Percentiles rank a stretch among this genome's conserved stretches.
Conservation (phyloP, 1,140 invertebrate species). For the Panagrolaimus sp. region DNA sequence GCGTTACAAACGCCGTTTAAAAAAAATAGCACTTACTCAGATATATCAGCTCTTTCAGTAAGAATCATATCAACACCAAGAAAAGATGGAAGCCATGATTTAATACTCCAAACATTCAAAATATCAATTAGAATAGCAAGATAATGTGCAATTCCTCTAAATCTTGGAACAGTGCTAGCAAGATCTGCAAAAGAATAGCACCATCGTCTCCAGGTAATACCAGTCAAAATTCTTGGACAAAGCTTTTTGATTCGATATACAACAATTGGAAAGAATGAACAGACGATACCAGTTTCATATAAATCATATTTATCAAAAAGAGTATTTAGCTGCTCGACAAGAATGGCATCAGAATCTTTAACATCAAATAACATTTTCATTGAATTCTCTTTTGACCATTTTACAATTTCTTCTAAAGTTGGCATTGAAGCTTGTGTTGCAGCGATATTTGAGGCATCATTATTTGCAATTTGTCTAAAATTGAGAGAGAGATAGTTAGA, state of each 20-base stretch:
- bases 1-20: no score
- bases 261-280: constrained; percentile 67
- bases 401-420: constrained; percentile 53
- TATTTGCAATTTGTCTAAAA: neutral
- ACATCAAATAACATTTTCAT: constrained; percentile 56
- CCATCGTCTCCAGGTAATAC: constrained; percentile 56
- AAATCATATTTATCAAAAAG: constrained; percentile 64
- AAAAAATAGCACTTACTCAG: constrained; percentile 32
- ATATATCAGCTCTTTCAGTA: constrained; percentile 53
- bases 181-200: constrained; percentile 50
- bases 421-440: constrained; percentile 26
- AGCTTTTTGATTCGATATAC: constrained; percentile 64
- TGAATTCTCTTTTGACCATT: constrained; percentile 46
- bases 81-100: constrained; percentile 46
- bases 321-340: constrained; percentile 17
- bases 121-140: constrained; percentile 39
- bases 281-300: constrained; percentile 65
- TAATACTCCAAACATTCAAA: constrained; percentile 38
- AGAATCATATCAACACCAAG: constrained; percentile 52
- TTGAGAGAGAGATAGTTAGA: neutral
- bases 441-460: neutral
- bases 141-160: constrained; percentile 33
- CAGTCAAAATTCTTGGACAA: constrained; percentile 49
- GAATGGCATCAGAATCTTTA: constrained; percentile 46
- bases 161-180: constrained; percentile 52